Base-by-base conservation (phyloP, 1,140 invertebrate species). In the Drosophila nikananu region DNA sequence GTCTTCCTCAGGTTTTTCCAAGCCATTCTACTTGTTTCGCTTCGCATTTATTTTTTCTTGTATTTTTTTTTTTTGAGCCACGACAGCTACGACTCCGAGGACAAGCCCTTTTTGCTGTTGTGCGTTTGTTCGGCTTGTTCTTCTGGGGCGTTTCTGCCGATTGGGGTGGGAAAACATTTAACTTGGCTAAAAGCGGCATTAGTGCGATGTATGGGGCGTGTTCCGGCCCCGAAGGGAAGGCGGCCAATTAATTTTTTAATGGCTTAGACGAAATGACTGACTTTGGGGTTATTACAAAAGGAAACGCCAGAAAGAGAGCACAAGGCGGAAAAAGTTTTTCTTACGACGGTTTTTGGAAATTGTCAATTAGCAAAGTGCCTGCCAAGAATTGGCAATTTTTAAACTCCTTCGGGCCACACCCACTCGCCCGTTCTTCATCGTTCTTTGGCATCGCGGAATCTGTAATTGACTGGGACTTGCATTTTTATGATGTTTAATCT, bases 161-260 rank as follows among this genome's bases (percentile, higher is more conserved):
- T 48, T 27, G 42, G 51, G 70, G 78, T 87, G 80, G 81, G 84
- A 87, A 57, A 84, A 67, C 81, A 81, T 75, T 87, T 87, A 83
- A 86, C 68, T 44, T 51, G 76, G 70, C 78, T 89, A 84, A 81
- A 84, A 81, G 86, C 74, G 37, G 65, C 67, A 89, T 90, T 89
- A 90, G 86, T 65, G 70, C 81, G 74, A 90, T 89, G 81, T 84
- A 67, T 89, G 84, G 84, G 84, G 84, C 86, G 84, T 89, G 81
- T 74, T 61, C 42, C 48, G 44, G 15, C 35, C 54, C 58, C 59
- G 49, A 61, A 65, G 74, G 81, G 76, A 80, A 87, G 78, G 71
- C 70, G 68, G 86, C 72, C 84, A 89, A 89, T 89, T 89, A 89
- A 90, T 89, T 89, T 89, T 89, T 89, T 90, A 89, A 89, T 89